Conservation (phyloP, 2,797 vertebrate species). For the Coendou prehensilis region DNA sequence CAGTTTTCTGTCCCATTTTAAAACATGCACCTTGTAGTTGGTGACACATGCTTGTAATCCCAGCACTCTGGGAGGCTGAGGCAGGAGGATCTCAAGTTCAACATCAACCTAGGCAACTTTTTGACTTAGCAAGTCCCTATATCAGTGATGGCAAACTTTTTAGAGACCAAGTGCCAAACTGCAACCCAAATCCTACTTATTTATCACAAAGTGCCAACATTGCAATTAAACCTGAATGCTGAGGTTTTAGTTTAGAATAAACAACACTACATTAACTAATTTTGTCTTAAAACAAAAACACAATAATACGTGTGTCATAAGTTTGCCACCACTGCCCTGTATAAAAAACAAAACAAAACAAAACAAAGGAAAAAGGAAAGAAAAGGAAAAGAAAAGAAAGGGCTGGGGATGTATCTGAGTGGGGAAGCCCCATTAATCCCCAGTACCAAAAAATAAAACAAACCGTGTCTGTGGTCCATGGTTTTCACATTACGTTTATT, state of each 20-base stretch:
- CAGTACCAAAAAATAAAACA: neutral
- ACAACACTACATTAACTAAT: neutral
- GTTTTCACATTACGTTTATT: neutral
- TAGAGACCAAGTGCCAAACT: neutral
- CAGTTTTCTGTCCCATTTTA: neutral
- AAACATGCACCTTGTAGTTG: neutral
- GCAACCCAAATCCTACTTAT: neutral
- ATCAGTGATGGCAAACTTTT: neutral
- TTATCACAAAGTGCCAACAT: neutral
- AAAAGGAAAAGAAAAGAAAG: neutral
- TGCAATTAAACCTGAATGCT: neutral
- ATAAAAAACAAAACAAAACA: neutral
- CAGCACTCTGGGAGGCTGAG: neutral
- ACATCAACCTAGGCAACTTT: neutral
- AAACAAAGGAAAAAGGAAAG: neutral
- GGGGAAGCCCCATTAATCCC: neutral
- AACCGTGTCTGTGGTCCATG: neutral
- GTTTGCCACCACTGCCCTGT: neutral
- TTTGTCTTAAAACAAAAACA: neutral
- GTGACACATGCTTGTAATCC: neutral
- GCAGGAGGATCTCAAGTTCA: neutral
- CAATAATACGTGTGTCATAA: neutral
- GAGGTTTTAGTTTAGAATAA: neutral
- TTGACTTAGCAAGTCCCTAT: neutral
- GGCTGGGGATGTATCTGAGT: neutral